Evolutionary conservation across 2,113 vertebrate genomes (phyloP).

Genomic region (Aramus guarauna): DNA sequence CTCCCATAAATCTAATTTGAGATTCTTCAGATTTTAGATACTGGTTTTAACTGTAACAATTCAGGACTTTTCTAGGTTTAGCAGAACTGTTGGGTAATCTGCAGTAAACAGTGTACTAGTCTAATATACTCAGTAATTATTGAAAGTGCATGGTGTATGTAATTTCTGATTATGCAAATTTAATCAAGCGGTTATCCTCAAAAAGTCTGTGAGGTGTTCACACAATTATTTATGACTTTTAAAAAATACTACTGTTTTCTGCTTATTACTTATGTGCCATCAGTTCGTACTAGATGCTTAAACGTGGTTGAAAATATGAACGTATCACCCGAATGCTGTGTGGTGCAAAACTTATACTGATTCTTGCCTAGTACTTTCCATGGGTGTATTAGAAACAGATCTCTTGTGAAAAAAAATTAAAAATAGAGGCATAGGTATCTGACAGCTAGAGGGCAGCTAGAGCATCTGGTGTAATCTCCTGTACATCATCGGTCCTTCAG

Average conservation of each 20-base stretch:
- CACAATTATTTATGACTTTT: background rate
- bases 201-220: background rate
- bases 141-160: background rate
- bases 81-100: background rate
- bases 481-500: background rate
- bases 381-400: background rate
- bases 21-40: background rate
- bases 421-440: background rate
- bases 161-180: background rate
- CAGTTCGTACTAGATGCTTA: background rate
- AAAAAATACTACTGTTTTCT: background rate
- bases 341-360: background rate
- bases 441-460: background rate
- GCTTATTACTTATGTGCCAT: background rate
- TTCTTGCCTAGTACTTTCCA: background rate
- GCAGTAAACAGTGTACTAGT: background rate
- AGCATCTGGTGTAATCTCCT: background rate
- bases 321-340: background rate
- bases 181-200: background rate
- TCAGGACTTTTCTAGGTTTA: background rate
- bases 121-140: background rate
- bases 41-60: background rate
- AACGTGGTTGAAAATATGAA: background rate
- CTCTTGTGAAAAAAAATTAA: background rate
- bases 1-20: background rate